Conservation (phyloP, 2,113 vertebrate species). For the Cyanistes caeruleus region DNA sequence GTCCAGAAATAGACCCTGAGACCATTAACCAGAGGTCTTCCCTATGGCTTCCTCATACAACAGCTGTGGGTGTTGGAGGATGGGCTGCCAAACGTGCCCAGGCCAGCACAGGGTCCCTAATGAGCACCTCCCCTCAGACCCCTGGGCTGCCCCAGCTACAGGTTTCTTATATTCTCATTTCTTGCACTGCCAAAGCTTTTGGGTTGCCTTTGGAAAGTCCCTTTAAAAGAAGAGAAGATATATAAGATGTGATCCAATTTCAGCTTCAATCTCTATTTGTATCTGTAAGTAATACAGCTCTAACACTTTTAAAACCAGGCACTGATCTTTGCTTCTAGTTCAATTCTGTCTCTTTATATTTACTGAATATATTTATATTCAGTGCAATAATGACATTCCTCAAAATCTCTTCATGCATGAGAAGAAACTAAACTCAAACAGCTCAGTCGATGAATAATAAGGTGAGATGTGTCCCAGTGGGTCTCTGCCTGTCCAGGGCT, state of each 20-base stretch:
- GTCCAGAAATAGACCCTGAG: neutral
- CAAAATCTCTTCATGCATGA: constrained; percentile 46
- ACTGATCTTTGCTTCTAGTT: neutral
- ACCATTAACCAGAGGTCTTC: neutral
- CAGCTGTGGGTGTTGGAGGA: neutral
- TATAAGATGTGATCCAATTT: neutral
- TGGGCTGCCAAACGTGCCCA: neutral
- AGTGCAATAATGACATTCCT: constrained; percentile 26
- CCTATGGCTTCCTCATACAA: neutral
- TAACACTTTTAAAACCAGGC: neutral
- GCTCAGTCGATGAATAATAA: constrained; percentile 21
- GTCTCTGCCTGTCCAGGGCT: neutral
- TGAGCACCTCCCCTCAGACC: neutral
- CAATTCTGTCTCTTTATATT: neutral
- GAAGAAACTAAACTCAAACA: constrained; percentile 13
- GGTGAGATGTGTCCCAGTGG: neutral
- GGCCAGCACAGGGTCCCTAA: neutral
- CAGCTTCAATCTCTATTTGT: neutral
- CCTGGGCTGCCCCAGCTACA: neutral
- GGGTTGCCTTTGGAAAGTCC: neutral
- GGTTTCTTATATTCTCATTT: neutral
- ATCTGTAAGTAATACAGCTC: neutral
- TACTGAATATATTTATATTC: constrained; percentile 5
- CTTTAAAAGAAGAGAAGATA: neutral
- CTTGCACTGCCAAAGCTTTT: neutral